A percentile compares a stretch with the other conserved stretches of the same genome.
Conservation (phyloP, 2,888 invertebrate species). For the Helleia helle region DNA sequence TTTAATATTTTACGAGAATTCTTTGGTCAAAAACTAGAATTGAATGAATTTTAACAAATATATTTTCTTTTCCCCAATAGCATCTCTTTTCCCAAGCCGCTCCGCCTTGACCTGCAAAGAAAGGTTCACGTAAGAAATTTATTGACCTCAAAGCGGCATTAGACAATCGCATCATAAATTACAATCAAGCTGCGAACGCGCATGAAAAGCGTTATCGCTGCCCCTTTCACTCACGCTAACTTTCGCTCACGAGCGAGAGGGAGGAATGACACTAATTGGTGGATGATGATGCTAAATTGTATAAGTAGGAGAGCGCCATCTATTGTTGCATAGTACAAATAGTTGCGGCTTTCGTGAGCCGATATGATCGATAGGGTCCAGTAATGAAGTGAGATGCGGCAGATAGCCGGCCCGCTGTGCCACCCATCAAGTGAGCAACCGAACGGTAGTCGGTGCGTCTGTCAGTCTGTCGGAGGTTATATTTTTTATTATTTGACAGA, state of each 20-base stretch:
- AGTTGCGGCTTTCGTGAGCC: constrained; percentile 53
- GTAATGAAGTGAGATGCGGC: constrained; percentile 60
- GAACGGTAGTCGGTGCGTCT: constrained; percentile 55
- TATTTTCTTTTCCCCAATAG: constrained; percentile 10
- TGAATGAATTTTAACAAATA: too few relatives aligned
- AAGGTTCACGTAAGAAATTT: constrained; percentile 52
- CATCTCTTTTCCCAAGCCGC: constrained; percentile 13
- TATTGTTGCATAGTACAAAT: constrained; percentile 70
- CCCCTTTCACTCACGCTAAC: constrained; percentile 11
- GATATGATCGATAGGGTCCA: constrained; percentile 56
- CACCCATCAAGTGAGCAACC: constrained; percentile 50
- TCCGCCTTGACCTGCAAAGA: constrained; percentile 39
- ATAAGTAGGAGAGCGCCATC: constrained; percentile 57
- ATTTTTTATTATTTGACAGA: constrained; percentile 38
- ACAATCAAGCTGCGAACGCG: constrained; percentile 58
- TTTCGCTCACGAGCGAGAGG: constrained; percentile 26
- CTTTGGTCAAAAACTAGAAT: too few relatives aligned
- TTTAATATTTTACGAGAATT: too few relatives aligned
- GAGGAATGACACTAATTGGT: constrained; percentile 50
- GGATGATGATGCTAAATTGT: constrained; percentile 64
- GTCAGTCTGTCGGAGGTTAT: constrained; percentile 34
- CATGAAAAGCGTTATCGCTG: constrained; percentile 28
- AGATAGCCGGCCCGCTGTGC: constrained; percentile 37
- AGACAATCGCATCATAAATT: constrained; percentile 70
- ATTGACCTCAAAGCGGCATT: constrained; percentile 53